phyloP scores from a whole-genome alignment of 2,797 vertebrate species.

The Macropus fuliginosus region DNA sequence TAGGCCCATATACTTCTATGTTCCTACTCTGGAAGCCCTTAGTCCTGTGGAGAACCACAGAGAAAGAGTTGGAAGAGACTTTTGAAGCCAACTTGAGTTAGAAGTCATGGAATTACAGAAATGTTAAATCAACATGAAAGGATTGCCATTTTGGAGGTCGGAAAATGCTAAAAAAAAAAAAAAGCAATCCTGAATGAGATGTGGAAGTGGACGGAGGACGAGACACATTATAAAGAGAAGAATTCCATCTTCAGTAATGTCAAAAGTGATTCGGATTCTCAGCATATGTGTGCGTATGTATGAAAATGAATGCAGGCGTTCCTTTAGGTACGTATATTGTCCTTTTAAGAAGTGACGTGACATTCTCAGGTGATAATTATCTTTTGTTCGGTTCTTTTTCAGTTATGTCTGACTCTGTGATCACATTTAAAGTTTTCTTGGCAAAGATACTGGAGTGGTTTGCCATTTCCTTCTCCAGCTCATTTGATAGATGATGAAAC shows the following conservation, averaged over 20 bases:
- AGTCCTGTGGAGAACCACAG: neutral
- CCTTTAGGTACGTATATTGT: neutral
- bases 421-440: neutral
- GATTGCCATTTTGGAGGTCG: neutral
- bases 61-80: rapidly evolving
- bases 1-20: neutral
- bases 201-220: neutral
- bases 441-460: neutral
- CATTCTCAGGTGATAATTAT: neutral
- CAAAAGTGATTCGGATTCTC: neutral
- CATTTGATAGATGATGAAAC: neutral
- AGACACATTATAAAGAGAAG: neutral
- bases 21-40: neutral
- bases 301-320: neutral
- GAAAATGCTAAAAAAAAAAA: neutral
- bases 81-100: neutral
- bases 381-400: neutral
- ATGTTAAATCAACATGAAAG: rapidly evolving
- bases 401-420: neutral
- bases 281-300: neutral
- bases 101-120: neutral
- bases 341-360: neutral
- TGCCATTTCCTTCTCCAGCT: neutral
- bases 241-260: neutral
- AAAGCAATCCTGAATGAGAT: rapidly evolving